Evolutionary conservation across 2,113 vertebrate species (phyloP).

Genomic region (Paramisgurnus dabryanus): DNA sequence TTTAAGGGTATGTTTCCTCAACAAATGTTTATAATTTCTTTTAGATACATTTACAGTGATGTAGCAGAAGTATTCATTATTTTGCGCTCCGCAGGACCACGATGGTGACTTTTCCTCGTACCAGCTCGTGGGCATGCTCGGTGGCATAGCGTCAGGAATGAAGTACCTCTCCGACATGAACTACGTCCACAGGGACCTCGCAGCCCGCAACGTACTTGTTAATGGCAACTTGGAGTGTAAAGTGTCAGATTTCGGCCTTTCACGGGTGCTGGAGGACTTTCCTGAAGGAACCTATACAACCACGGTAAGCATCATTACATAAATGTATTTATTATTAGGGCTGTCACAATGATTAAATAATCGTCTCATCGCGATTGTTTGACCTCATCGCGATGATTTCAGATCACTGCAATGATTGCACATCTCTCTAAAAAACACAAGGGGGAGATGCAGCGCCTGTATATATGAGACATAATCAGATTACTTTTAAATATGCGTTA

Average conservation of each 20-base stretch:
- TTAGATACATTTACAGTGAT: background rate
- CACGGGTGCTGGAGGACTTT: constrained; percentile 90
- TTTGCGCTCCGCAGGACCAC: constrained; percentile 76
- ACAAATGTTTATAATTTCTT: background rate
- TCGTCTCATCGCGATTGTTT: too few species aligned
- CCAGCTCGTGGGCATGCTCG: constrained; percentile 91
- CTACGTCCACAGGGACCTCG: constrained; percentile 94
- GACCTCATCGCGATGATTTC: too few species aligned
- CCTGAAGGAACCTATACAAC: constrained; percentile 96
- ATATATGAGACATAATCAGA: too few species aligned
- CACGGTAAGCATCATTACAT: constrained; percentile 78
- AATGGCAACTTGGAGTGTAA: constrained; percentile 94
- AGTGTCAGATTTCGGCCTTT: constrained; percentile 94
- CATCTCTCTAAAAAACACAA: too few species aligned
- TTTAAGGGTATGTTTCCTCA: constrained; percentile 78
- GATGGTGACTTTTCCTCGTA: constrained; percentile 85
- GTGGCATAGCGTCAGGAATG: constrained; percentile 92
- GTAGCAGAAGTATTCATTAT: background rate
- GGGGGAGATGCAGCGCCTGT: too few species aligned
- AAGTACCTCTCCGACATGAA: constrained; percentile 96
- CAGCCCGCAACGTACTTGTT: constrained; percentile 92
- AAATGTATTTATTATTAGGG: too few species aligned
- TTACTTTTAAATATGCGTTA: too few species aligned
- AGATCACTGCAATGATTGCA: too few species aligned
- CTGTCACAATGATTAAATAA: too few species aligned